These are phyloP conservation scores for Agriopis marginaria DNA, from an alignment of 2,888 invertebrate genomes.

Conservation along the genomic window DNA sequence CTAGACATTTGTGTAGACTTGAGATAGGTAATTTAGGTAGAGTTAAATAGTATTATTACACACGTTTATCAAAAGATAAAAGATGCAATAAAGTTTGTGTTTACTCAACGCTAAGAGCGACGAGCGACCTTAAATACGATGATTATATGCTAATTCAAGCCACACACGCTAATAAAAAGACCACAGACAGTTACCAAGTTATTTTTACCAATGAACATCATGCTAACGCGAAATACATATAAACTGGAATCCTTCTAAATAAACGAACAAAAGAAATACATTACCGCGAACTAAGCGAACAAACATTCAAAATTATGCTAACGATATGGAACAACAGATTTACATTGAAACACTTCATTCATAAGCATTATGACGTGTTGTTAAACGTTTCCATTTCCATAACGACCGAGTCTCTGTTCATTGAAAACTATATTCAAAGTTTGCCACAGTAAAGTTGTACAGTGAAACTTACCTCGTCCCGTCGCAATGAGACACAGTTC, in stretches of 20 bases:
- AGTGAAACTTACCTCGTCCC: slow-evolving; percentile 37
- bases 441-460: background rate
- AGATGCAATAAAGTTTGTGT: slow-evolving; percentile 30
- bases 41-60: background rate
- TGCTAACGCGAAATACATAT: slow-evolving; percentile 32
- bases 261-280: slow-evolving; percentile 29
- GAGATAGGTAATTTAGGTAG: slow-evolving; percentile 11
- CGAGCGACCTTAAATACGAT: slow-evolving; percentile 24
- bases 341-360: slow-evolving; percentile 40
- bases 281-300: slow-evolving; percentile 26
- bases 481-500: slow-evolving; percentile 34
- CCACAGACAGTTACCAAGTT: slow-evolving; percentile 29
- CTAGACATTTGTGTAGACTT: slow-evolving; percentile 14
- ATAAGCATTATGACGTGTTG: slow-evolving; percentile 33
- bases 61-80: slow-evolving; percentile 29
- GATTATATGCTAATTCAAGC: slow-evolving; percentile 35
- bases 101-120: slow-evolving; percentile 25
- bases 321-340: slow-evolving; percentile 36
- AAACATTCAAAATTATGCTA: slow-evolving; percentile 39
- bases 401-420: background rate
- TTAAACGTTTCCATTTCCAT: slow-evolving; percentile 24
- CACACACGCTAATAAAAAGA: slow-evolving; percentile 32
- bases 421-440: slow-evolving; percentile 3
- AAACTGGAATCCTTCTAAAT: slow-evolving; percentile 21
- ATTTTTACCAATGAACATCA: slow-evolving; percentile 43